Evolutionary conservation across 2,797 vertebrate genomes (phyloP).

Genomic region (Sebastiscus tertius): DNA sequence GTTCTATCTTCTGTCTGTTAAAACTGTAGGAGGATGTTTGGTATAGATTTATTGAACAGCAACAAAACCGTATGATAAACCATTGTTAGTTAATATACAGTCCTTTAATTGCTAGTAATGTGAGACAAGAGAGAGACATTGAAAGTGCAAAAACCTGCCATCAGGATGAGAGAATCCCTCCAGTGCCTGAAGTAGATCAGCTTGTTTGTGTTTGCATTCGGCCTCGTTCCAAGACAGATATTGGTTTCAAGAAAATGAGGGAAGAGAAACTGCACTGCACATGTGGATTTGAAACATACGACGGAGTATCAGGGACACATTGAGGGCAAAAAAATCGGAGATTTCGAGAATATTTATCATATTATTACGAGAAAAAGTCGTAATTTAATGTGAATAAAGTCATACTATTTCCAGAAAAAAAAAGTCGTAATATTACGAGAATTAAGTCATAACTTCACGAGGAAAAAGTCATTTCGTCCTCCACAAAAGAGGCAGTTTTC

Average conservation of each 20-base stretch:
- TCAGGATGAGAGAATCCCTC: neutral
- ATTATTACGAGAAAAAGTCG: too few relatives aligned
- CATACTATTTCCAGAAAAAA: too few relatives aligned
- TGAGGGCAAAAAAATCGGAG: too few relatives aligned
- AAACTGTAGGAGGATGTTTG: too few relatives aligned
- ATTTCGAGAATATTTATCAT: too few relatives aligned
- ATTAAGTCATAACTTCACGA: too few relatives aligned
- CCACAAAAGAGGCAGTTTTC: too few relatives aligned
- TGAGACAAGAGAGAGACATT: neutral
- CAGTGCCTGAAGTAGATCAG: neutral
- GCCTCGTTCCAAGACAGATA: slow-evolving; percentile 2
- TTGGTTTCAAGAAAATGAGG: neutral
- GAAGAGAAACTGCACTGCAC: neutral
- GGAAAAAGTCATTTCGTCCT: too few relatives aligned
- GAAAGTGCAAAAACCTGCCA: neutral
- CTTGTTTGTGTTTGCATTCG: neutral
- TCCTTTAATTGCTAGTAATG: neutral
- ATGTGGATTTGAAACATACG: neutral
- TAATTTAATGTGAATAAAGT: too few relatives aligned
- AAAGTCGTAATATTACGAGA: too few relatives aligned
- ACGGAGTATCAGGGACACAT: too few relatives aligned
- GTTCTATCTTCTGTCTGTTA: neutral
- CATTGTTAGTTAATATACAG: neutral
- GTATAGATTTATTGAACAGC: neutral
- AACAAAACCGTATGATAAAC: neutral